These are phyloP conservation scores for Dasyurus viverrinus DNA, from an alignment of 2,113 vertebrate species.

Conservation along the genomic window DNA sequence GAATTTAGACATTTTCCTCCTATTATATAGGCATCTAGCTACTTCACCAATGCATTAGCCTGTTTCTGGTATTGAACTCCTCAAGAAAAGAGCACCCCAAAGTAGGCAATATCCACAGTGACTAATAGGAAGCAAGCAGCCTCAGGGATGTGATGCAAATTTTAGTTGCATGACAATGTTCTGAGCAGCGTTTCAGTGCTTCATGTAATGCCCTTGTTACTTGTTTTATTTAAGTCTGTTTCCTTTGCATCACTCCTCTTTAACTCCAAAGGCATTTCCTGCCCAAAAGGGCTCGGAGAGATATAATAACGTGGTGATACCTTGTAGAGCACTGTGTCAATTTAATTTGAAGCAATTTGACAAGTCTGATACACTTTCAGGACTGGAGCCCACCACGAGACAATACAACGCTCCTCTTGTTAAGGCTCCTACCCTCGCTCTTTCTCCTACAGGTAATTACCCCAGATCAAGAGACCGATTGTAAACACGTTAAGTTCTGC, in stretches of 20 bases:
- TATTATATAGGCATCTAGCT: neutral
- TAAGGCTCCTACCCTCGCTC: slow-evolving; percentile 73
- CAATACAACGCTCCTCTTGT: slow-evolving; percentile 79
- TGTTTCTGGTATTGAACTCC: neutral
- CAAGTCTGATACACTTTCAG: slow-evolving; percentile 76
- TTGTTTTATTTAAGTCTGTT: slow-evolving; percentile 34
- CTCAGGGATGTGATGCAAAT: neutral
- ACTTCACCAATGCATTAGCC: neutral
- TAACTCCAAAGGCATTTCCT: slow-evolving; percentile 66
- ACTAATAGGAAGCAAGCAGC: neutral
- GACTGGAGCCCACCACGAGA: slow-evolving; percentile 70
- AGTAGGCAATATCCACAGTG: neutral
- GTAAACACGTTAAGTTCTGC: slow-evolving; percentile 84
- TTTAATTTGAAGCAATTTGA: slow-evolving; percentile 85
- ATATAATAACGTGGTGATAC: slow-evolving; percentile 74
- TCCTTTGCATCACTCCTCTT: slow-evolving; percentile 57
- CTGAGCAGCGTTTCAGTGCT: neutral
- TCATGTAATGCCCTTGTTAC: neutral
- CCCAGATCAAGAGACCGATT: slow-evolving; percentile 83
- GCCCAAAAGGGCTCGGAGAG: slow-evolving; percentile 69
- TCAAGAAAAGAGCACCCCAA: neutral
- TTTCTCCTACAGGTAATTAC: slow-evolving; percentile 85
- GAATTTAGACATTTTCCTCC: neutral
- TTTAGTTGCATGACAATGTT: neutral
- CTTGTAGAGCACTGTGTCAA: slow-evolving; percentile 79